Base-by-base conservation (phyloP, 2,113 vertebrate genomes). In the Pelodiscus sinensis region DNA sequence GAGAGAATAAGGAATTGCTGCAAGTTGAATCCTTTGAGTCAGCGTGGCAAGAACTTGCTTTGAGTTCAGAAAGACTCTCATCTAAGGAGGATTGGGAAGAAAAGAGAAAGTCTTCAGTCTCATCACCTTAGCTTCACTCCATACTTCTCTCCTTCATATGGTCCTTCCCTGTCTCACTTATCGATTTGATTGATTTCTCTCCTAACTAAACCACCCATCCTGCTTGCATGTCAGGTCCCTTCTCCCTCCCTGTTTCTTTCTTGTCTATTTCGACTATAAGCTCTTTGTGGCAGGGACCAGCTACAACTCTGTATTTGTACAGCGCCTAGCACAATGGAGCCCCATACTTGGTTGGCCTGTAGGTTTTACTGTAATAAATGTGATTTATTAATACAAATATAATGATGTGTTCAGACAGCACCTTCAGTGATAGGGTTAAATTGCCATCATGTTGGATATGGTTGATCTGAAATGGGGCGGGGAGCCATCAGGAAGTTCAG, bases 11-110 rank as follows among this genome's bases (percentile, higher is more conserved):
- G 5, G 4, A 14, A 75, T 75, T 44, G 21, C n/a, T 73, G 44
- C 12, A 25, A 38, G 35, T 75, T 75, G 79, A 82, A 21, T 55
- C 0, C 9, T 87, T 92, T 93, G 35, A 4, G 3, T 19, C 54
- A 14, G 7, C 2, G 27, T 0, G 0, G 3, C 6, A 9, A 81
- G 29, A 3, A 19, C 14, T 0, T 71, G 52, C 31, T 65, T 92
- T 82, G 57, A 88, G 50, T 56, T 92, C 38, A 78, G 62, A 21
- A 55, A 31, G 78, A 13, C 5, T 0, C 5, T 54, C 29, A 21
- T 65, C 9, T 24, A 71, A 62, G 44, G 22, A 55, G 73, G 38
- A 50, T 25, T 75, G 22, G 25, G 11, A 16, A 52, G 14, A 7
- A 4, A 21, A 82, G 5, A 29, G 8, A 21, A 0, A 11, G 2